These are phyloP conservation scores for Lampris megalopsis DNA, from an alignment of 2,113 vertebrate genomes.

Conservation along the genomic window DNA sequence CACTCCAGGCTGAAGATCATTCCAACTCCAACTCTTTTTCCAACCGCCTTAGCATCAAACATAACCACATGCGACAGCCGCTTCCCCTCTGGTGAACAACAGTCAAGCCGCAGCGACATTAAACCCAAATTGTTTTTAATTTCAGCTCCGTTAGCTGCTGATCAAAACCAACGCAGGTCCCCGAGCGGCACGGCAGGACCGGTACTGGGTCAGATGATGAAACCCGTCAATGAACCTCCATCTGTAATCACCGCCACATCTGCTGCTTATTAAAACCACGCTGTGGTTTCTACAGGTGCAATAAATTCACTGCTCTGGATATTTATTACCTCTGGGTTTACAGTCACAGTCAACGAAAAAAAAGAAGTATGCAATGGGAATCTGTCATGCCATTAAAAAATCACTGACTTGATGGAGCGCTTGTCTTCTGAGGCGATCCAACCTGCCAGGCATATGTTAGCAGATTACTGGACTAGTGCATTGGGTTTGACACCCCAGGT, in stretches of 20 bases:
- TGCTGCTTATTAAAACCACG: conserved; percentile 78
- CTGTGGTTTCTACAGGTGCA: conserved; percentile 81
- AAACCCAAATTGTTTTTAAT: conserved; percentile 70
- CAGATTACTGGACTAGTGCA: conserved; percentile 10
- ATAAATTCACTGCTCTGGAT: conserved; percentile 80
- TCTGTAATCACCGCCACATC: conserved; percentile 71
- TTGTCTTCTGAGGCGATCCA: conserved; percentile 47
- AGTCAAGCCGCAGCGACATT: conserved; percentile 45
- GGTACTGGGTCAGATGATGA: conserved; percentile 61
- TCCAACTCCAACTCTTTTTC: conserved; percentile 4
- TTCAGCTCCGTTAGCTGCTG: conserved; percentile 43
- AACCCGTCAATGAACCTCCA: conserved; percentile 65
- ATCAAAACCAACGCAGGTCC: conserved; percentile 50
- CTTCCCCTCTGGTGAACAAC: conserved; percentile 62
- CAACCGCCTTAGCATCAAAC: conserved; percentile 34
- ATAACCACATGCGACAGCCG: conserved; percentile 55
- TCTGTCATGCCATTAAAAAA: conserved; percentile 73
- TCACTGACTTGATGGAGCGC: conserved; percentile 62
- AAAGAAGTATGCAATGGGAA: conserved; percentile 60
- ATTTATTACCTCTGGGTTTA: conserved; percentile 81
- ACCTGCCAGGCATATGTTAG: conserved; percentile 58
- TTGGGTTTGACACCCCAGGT: conserved; percentile 19
- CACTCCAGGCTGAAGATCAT: conserved; percentile 26
- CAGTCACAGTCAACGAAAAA: conserved; percentile 57
- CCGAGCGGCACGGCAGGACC: conserved; percentile 9